phyloP scores from a whole-genome alignment of 1,140 invertebrate genomes.

The Arion vulgaris region DNA sequence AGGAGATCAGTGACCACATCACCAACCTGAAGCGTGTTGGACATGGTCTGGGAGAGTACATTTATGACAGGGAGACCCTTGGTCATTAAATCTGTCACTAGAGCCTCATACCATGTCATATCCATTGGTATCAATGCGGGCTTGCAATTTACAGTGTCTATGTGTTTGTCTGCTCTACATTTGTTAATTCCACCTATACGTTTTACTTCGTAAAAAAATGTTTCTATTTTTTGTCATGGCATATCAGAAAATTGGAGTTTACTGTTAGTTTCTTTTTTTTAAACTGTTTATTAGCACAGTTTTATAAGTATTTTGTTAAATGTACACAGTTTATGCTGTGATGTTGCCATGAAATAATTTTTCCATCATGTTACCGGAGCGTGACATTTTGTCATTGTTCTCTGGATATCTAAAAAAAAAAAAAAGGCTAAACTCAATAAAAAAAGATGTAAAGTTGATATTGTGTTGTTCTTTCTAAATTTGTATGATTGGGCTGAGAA shows the following conservation, averaged over 20 bases:
- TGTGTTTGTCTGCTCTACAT: background rate
- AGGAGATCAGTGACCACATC: constrained; percentile 76
- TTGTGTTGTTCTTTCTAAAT: too few species aligned
- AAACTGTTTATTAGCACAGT: too few species aligned
- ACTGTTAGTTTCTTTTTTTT: background rate
- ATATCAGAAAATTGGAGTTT: background rate
- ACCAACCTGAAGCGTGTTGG: constrained; percentile 78
- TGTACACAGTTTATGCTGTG: constrained; percentile 1
- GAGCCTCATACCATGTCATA: background rate
- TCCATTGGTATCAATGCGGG: background rate
- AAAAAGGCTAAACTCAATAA: background rate
- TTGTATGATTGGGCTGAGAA: too few species aligned
- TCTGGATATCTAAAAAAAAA: background rate
- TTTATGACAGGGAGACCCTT: constrained; percentile 76
- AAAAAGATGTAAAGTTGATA: too few species aligned
- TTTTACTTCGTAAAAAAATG: background rate
- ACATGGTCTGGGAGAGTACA: constrained; percentile 78
- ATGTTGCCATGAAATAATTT: background rate
- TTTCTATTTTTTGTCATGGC: background rate
- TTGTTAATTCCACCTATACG: background rate
- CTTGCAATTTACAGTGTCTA: background rate
- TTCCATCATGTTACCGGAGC: background rate
- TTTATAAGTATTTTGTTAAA: background rate
- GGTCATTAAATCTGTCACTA: background rate
- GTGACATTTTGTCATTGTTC: background rate